Percentiles rank a stretch among this genome's conserved stretches.
Conservation (phyloP, 1,140 invertebrate species). For the Trachymyrmex cornetzi region DNA sequence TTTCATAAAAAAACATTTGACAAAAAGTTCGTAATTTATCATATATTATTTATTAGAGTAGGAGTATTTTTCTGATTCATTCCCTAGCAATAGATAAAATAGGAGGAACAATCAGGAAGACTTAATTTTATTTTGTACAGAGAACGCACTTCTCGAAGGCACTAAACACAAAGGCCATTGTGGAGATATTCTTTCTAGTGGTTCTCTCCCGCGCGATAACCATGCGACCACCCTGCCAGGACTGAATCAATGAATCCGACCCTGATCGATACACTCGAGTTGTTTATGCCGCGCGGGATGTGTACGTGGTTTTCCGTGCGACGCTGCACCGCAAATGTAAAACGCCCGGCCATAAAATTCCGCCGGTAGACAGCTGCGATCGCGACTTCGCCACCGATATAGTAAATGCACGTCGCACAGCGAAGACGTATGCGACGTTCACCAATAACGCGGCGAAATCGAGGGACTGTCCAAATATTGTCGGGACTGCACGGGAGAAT, state of each 20-base stretch:
- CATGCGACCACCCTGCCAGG: not conserved
- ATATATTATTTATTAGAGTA: not conserved
- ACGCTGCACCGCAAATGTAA: constrained; percentile 67
- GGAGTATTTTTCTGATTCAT: not conserved
- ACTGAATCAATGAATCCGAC: constrained; percentile 10
- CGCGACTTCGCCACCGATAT: constrained; percentile 53
- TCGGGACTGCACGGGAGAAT: constrained; percentile 15
- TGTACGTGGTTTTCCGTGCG: constrained; percentile 55
- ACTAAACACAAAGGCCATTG: not conserved
- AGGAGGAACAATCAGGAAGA: not conserved
- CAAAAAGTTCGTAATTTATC: not conserved
- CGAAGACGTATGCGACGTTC: constrained; percentile 50
- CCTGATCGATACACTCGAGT: constrained; percentile 59
- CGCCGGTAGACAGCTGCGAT: constrained; percentile 54
- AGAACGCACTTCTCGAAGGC: not conserved
- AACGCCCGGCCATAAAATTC: constrained; percentile 63
- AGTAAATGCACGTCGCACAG: constrained; percentile 38
- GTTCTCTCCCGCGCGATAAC: constrained; percentile 28
- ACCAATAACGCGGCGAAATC: constrained; percentile 58
- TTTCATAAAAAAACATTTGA: too few relatives aligned
- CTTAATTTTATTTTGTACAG: constrained; percentile 38
- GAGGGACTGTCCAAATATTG: constrained; percentile 61
- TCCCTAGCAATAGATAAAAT: not conserved
- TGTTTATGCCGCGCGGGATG: constrained; percentile 41
- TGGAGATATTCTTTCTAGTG: constrained; percentile 1